Evolutionary conservation across 2,888 invertebrate species (phyloP).

Genomic region (Cactoblastis cactorum): DNA sequence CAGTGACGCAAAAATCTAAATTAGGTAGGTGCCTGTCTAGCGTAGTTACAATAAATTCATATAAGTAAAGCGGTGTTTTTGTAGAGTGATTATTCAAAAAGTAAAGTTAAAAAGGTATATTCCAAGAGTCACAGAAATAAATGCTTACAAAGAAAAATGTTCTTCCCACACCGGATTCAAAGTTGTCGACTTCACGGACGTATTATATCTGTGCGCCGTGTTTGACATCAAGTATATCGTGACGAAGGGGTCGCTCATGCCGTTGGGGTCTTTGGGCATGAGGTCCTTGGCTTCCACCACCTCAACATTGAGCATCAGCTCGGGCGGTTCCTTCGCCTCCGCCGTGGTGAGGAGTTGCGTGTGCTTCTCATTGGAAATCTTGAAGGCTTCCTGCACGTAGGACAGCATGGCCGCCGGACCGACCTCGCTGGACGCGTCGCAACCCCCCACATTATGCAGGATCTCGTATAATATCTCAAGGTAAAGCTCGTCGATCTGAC

Average conservation of each 20-base stretch:
- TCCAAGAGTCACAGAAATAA: not conserved
- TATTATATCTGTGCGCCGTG: constrained; percentile 89
- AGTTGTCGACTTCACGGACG: constrained; percentile 94
- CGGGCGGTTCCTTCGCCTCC: constrained; percentile 89
- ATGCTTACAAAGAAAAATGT: constrained; percentile 94
- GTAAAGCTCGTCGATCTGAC: constrained; percentile 93
- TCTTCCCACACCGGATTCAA: constrained; percentile 98
- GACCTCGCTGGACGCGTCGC: constrained; percentile 85
- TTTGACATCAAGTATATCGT: constrained; percentile 91
- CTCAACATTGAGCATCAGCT: constrained; percentile 90
- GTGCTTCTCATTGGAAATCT: constrained; percentile 88
- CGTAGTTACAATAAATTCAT: too few species aligned
- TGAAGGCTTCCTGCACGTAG: constrained; percentile 88
- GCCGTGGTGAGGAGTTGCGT: constrained; percentile 84
- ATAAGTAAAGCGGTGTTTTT: too few species aligned
- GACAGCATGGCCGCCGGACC: constrained; percentile 84
- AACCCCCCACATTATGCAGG: constrained; percentile 91
- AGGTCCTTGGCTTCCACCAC: constrained; percentile 92
- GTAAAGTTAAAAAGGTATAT: too few species aligned
- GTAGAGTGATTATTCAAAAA: too few species aligned
- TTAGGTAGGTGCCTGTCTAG: too few species aligned
- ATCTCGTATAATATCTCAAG: constrained; percentile 90
- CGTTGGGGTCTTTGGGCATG: constrained; percentile 91
- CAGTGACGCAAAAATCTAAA: too few species aligned
- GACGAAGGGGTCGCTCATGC: constrained; percentile 98